Evolutionary conservation across 2,888 invertebrate genomes (phyloP).

Genomic region (Drosophila eohydei): DNA sequence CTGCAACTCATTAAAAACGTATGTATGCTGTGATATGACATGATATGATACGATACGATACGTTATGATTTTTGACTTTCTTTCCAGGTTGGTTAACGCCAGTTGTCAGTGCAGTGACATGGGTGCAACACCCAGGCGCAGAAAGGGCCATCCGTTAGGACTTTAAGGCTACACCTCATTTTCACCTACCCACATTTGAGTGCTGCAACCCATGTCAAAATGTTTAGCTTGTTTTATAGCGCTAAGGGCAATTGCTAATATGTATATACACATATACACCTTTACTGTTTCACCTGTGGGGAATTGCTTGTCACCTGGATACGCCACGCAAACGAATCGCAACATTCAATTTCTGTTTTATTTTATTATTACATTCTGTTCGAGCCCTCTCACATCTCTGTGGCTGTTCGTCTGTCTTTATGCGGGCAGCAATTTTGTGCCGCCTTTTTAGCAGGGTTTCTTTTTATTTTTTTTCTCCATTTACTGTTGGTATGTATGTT

Average conservation of each 20-base stretch:
- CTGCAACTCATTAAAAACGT: slow-evolving; percentile 71
- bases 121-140: slow-evolving; percentile 77
- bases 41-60: slow-evolving; percentile 74
- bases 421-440: slow-evolving; percentile 70
- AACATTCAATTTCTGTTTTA: slow-evolving; percentile 73
- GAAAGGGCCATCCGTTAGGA: slow-evolving; percentile 45
- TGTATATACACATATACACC: slow-evolving; percentile 20
- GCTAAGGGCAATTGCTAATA: slow-evolving; percentile 77
- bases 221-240: slow-evolving; percentile 65
- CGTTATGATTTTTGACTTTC: slow-evolving; percentile 73
- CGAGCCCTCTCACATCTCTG: neutral
- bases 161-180: slow-evolving; percentile 47
- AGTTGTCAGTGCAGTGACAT: slow-evolving; percentile 73
- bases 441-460: slow-evolving; percentile 42
- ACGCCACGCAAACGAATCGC: slow-evolving; percentile 52
- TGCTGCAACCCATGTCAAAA: slow-evolving; percentile 70
- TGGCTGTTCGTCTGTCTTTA: slow-evolving; percentile 30
- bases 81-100: slow-evolving; percentile 66
- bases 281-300: slow-evolving; percentile 66
- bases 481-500: slow-evolving; percentile 16
- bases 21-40: slow-evolving; percentile 30
- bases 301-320: slow-evolving; percentile 75
- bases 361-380: slow-evolving; percentile 48
- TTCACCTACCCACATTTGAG: slow-evolving; percentile 60
- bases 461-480: neutral